Evolutionary conservation across 1,140 invertebrate genomes (phyloP), one percentile per base, ranked within the genome.

Genomic region (Caerostris darwini): DNA sequence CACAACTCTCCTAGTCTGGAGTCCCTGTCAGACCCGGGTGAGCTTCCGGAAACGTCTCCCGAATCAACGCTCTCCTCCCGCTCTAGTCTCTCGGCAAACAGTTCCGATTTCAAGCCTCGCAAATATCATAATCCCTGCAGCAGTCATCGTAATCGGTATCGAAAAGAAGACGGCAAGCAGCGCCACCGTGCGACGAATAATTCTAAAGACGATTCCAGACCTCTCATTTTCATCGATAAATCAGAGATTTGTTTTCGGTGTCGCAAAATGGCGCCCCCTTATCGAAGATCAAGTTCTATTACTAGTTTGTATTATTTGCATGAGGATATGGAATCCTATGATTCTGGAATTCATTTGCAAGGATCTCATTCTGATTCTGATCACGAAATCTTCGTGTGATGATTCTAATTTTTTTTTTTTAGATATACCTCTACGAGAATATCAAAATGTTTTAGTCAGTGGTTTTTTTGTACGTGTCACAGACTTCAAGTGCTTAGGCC

Each of bases 351-450:
- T 61, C 92, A 94, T 77, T 58, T 94, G 19, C 94, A 94, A 64
- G 94, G 92, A 59, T 93, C 86, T 54, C 94, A 94, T 64, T 94
- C 94, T 17, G 94, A 94, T 58, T 94, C 94, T 3, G 94, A 94
- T 61, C 94, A 94, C 71, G 94, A 94, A 57, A 94, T 94, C 19
- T 94, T 94, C 61, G 94, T 94, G 50, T 94, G 61, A 94, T 7
- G 17, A 85, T n/a, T 19, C 7, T 7, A 4, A 34, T 54, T 12
- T 64, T 58, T 14, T 19, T 59, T 12, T 87, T 50, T 50, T 87
- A 50, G n/a, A 50, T 34, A 61, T 87, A 77, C 71, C 50, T 77
- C 71, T 77, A 14, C 53, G 71, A 50, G 71, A 77, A 77, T 53
- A 50, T 77, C 34, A 12, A 17, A 77, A 53, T 50, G 34, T 77